Base-by-base conservation (phyloP, 2,888 invertebrate genomes). In the Drosophila testacea region DNA sequence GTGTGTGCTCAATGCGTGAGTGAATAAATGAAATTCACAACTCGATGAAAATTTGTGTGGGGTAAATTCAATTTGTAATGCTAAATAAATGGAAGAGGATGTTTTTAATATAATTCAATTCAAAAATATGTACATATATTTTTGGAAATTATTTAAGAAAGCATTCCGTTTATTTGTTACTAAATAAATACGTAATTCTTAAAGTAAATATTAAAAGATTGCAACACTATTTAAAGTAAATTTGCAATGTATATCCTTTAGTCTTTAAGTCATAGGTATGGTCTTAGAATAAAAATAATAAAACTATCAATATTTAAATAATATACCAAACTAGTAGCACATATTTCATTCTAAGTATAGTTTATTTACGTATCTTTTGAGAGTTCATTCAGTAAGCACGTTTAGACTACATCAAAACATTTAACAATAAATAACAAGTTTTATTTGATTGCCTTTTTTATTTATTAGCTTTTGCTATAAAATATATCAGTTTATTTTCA, bases 11-110 rank as follows among this genome's bases (percentile, higher is more conserved):
- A 27, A 1, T 28, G 6, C 44, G 6, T 30, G n/a, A 7, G 44
- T 30, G 28, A 30, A 39, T 36, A 62, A 44, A 39, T 32, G 41
- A 56, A 69, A 54, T 39, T 41, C 50, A 28, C 13, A 9, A 36
- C 13, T 56, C 6, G 28, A 42, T 61, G 13, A 11, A 7, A 56
- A 30, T 28, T 42, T 61, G 10, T 10, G 34, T 27, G 4, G 30
- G 30, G 1, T 4, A n/a, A 22, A n/a, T 1, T 6, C 10, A 9
- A 30, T 28, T 7, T n/a, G 9, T 48, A 6, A 13, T 57, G 10
- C 36, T 36, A 4, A 9, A 36, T 11, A 10, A 36, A 28, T 5
- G 27, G 44, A 27, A 27, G 6, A 36, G 1, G 2, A 36, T 10
- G 36, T 36, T 44, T 27, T 6, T 6, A 42, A 41, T 16, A 16